These are phyloP conservation scores for Drosophila sp. DNA, from an alignment of 1,140 invertebrate genomes.

Conservation along the genomic window DNA sequence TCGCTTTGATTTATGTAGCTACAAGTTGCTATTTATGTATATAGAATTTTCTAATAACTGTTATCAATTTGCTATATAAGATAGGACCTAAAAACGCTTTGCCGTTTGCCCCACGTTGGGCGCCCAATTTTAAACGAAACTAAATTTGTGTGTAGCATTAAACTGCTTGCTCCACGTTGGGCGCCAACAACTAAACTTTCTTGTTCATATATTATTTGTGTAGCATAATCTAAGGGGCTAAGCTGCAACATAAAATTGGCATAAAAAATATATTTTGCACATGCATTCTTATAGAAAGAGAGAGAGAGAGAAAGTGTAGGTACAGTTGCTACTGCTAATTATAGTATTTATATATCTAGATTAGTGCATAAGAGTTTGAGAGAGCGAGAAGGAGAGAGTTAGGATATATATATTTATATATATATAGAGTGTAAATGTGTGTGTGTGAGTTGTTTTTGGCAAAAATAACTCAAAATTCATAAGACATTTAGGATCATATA, in stretches of 20 bases:
- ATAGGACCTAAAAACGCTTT: background rate
- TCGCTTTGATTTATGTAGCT: slow-evolving; percentile 4
- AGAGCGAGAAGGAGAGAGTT: background rate
- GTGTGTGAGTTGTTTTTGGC: slow-evolving; percentile 36
- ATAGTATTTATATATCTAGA: slow-evolving; percentile 1
- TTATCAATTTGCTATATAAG: slow-evolving; percentile 27
- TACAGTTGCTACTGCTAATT: slow-evolving; percentile 15
- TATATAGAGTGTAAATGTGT: slow-evolving; percentile 27
- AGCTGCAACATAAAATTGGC: slow-evolving; percentile 66
- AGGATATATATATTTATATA: slow-evolving; percentile 8
- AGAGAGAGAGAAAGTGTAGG: background rate
- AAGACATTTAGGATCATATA: background rate
- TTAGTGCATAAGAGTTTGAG: slow-evolving; percentile 23
- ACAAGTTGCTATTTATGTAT: slow-evolving; percentile 28
- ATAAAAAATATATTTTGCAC: slow-evolving; percentile 35
- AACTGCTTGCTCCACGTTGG: background rate
- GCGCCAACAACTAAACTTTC: background rate
- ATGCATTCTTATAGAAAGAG: background rate
- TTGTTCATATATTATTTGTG: background rate
- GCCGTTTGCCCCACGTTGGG: background rate
- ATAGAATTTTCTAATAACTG: slow-evolving; percentile 28
- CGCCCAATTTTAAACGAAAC: background rate
- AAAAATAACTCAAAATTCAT: slow-evolving; percentile 37
- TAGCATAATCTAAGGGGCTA: slow-evolving; percentile 10
- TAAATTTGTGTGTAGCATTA: too few species aligned